A percentile compares a stretch with the other conserved stretches of the same genome.
phyloP scores from a whole-genome alignment of 1,140 invertebrate genomes.

The Anastrepha ludens region DNA sequence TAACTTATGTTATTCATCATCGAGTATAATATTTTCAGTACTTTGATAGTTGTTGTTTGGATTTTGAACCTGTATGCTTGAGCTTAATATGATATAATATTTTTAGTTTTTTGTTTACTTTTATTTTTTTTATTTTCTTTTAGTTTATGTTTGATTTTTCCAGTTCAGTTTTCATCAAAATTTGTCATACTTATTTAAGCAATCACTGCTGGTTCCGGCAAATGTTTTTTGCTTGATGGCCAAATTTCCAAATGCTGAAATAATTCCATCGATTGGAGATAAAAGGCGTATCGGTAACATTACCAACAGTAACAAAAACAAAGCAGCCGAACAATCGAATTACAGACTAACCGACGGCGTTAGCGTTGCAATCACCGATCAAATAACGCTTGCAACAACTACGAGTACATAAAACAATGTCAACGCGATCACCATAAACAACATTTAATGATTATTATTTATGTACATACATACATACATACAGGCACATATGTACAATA shows the following conservation, averaged over 20 bases:
- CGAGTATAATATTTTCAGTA: no score
- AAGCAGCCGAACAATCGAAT: not conserved
- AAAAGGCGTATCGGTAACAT: not conserved
- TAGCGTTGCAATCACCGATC: not conserved
- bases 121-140: not conserved
- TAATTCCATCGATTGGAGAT: not conserved
- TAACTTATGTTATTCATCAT: no score
- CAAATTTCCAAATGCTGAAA: not conserved
- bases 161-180: no score
- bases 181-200: no score
- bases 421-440: no score
- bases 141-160: not conserved
- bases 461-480: not conserved
- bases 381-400: not conserved
- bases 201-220: not conserved
- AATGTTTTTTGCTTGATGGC: not conserved
- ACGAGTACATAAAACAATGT: not conserved
- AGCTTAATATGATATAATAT: no score
- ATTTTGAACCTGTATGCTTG: no score
- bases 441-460: not conserved
- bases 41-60: no score
- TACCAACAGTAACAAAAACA: not conserved
- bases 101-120: not conserved
- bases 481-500: no score
- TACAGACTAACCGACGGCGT: conserved; percentile 1